Evolutionary conservation across 2,113 vertebrate species (phyloP), one percentile per base, ranked within the genome.

Genomic region (Puffinus mauretanicus): DNA sequence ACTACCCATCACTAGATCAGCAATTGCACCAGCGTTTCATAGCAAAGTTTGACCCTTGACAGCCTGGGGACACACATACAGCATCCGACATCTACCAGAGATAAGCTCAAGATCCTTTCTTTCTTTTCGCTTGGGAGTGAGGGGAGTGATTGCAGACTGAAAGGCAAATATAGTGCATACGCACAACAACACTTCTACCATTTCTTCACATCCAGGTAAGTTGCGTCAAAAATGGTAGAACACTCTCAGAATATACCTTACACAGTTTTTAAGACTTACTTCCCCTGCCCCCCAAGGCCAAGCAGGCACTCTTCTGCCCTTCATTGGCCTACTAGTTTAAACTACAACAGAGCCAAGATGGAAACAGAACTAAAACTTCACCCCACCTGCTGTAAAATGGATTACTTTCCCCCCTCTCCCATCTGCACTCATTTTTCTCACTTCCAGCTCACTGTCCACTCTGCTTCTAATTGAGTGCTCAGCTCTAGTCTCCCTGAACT

Each of bases 351-450:
- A 83, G 25, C 9, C 44, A 64, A 72, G 49, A 16, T 11, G 11
- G 19, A 89, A 90, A 79, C 8, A 54, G 7, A 87, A 36, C 52
- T 25, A 26, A 67, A 85, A 79, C 32, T 38, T 46, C 29, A 72
- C 32, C 30, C 49, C 22, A 34, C 6, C 7, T 3, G 4, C 29
- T 26, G 7, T 3, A 77, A 75, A 1, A 69, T 3, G 3, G 13
- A 61, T 64, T 34, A 42, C 7, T 11, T 92, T 16, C 19, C 29
- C 26, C 20, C 6, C 26, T 42, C 55, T 58, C 25, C 22, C 49
- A 67, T 19, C n/a, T 47, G 29, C n/a, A n/a, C 25, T 76, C 1
- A 27, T 62, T 85, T 62, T 55, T 46, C 34, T 57, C 17, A 58
- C 52, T 58, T 78, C 40, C 73, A 89, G 13, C 36, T 81, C 65